Base-by-base conservation (phyloP, 2,113 vertebrate species). In the Platichthys flesus region DNA sequence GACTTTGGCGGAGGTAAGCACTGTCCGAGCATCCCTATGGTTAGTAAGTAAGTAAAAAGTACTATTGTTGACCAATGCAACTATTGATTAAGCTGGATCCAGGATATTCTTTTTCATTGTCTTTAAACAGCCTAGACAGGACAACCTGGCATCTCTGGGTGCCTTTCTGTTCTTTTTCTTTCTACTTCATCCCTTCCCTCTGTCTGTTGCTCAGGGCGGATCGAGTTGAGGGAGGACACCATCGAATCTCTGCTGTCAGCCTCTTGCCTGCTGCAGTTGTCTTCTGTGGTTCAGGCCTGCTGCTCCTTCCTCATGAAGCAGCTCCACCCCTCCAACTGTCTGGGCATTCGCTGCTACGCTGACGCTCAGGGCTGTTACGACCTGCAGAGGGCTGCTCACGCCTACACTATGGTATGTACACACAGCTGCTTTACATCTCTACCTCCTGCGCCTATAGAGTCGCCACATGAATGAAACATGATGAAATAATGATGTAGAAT, bases 291-390 rank as follows among this genome's bases (percentile, higher is more conserved):
- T 64, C 97, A 99, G 93, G 98, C 98, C 14, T 99, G 98, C 90
- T 99, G 97, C 76, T 95, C 95, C 60, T 99, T 99, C 91, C 94
- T 99, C 68, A 95, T 97, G 96, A 99, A 97, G 88, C 97, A 99
- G 90, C 97, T 99, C 89, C 98, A 99, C 76, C 98, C 98, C 0
- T 99, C 98, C 81, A 99, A 99, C 92, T 99, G 98, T 90, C 95
- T 99, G 79, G 98, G 98, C 82, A 99, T 99, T 66, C 94, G 97
- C 66, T 98, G 97, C 62, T 99, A 99, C 9, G 98, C 97, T 21
- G 97, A 99, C 67, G 97, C 97, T 0, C 98, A 99, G 88, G 97
- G 97, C 82, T 99, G 97, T 92, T 94, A 94, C 37, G 97, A 99
- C 88, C 96, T 99, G 87, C 97, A 98, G 88, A 96, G 96, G 87